Evolutionary conservation across 2,888 invertebrate species (phyloP).

Genomic region (Tipula unca): DNA sequence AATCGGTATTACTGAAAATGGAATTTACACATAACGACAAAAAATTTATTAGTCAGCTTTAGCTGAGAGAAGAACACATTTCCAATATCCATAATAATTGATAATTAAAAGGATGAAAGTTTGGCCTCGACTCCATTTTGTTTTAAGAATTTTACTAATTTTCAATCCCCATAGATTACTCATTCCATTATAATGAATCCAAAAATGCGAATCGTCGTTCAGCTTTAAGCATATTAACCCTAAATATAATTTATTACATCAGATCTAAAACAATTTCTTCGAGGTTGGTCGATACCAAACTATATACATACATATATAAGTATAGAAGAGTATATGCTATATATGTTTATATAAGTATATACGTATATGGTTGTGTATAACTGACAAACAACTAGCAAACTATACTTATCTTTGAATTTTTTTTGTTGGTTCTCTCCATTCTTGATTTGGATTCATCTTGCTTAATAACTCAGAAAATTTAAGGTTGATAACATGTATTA

Average conservation of each 20-base stretch:
- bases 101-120: background rate
- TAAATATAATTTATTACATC: background rate
- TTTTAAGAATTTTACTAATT: background rate
- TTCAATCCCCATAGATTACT: background rate
- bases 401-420: background rate
- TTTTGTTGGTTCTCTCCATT: background rate
- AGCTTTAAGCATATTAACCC: slow-evolving; percentile 8
- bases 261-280: background rate
- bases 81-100: too few species aligned
- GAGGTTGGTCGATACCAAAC: background rate
- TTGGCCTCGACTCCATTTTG: background rate
- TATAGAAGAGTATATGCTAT: too few species aligned
- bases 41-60: too few species aligned
- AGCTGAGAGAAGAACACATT: too few species aligned
- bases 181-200: background rate
- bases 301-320: too few species aligned
- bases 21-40: too few species aligned
- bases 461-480: slow-evolving; percentile 14
- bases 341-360: too few species aligned
- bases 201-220: background rate
- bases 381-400: background rate
- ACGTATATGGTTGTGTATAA: background rate
- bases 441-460: background rate
- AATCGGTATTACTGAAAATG: too few species aligned
- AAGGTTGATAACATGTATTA: background rate